A percentile compares a stretch with the other conserved stretches of the same genome.
Conservation (phyloP, 30 jellyfish, hydroid and myxozoan species). For the Sanderia malayensis region DNA sequence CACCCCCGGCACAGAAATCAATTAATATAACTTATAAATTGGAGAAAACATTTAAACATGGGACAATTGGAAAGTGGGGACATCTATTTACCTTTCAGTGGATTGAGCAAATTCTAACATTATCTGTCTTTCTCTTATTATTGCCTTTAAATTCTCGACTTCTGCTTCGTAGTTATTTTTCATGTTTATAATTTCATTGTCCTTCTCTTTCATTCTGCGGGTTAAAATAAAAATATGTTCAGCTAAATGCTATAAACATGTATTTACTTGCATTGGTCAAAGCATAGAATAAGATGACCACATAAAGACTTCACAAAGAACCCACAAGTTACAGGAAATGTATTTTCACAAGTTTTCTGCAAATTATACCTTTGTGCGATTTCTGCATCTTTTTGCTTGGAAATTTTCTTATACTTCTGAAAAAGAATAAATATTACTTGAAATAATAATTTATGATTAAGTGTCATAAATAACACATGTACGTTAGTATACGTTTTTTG, state of each 20-base stretch:
- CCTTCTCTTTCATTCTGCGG: conserved; percentile 51
- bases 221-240: not conserved
- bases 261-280: not conserved
- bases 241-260: not conserved
- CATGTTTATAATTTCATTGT: conserved; percentile 26
- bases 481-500: no score
- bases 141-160: conserved; percentile 16
- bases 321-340: no score
- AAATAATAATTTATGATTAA: no score
- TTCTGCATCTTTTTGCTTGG: conserved; percentile 19
- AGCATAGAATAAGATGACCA: no score
- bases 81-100: conserved; percentile 18
- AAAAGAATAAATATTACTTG: not conserved
- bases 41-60: no score
- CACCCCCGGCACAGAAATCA: no score
- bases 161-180: conserved; percentile 22
- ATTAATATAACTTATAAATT: no score
- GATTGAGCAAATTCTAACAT: conserved; percentile 40
- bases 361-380: conserved; percentile 12
- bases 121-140: conserved; percentile 22
- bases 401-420: conserved; percentile 19
- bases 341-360: no score
- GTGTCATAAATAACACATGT: no score
- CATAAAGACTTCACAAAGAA: no score
- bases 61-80: no score